These are phyloP conservation scores for Acanthopagrus latus DNA, from an alignment of 2,797 vertebrate genomes.

Conservation along the genomic window DNA sequence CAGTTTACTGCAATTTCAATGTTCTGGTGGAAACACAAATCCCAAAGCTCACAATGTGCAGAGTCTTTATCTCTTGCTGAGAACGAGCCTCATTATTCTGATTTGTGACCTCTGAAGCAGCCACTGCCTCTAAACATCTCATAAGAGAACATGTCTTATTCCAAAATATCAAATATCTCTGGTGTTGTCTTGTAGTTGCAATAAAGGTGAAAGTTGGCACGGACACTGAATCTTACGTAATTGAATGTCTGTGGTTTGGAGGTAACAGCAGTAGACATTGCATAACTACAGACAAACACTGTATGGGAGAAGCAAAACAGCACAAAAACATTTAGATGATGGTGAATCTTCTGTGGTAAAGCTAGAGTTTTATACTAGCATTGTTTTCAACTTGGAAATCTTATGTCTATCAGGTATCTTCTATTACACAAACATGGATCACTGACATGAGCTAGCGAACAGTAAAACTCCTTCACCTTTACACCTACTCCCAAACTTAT, in stretches of 20 bases:
- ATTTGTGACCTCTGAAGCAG: conserved; percentile 55
- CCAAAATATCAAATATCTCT: conserved; percentile 43
- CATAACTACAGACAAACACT: conserved; percentile 41
- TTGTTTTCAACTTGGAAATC: neutral
- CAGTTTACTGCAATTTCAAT: conserved; percentile 46
- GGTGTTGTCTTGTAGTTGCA: conserved; percentile 28
- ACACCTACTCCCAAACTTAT: neutral
- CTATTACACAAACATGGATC: neutral
- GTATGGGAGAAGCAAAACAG: conserved; percentile 32
- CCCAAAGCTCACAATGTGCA: conserved; percentile 42
- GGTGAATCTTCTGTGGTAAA: neutral
- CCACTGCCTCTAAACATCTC: conserved; percentile 23
- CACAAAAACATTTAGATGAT: conserved; percentile 33
- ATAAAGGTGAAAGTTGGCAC: conserved; percentile 52
- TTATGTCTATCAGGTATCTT: neutral
- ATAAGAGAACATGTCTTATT: conserved; percentile 46
- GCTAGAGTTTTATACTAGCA: neutral
- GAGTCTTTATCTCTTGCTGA: conserved; percentile 56
- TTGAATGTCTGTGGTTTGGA: conserved; percentile 49
- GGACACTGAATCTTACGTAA: conserved; percentile 30
- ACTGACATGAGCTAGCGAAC: neutral
- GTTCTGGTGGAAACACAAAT: conserved; percentile 54
- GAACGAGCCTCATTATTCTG: conserved; percentile 58
- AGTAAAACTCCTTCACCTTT: neutral
- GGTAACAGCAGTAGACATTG: conserved; percentile 11